Percentiles rank a stretch among this genome's conserved stretches.
Conservation (phyloP, 2,797 vertebrate genomes). For the Mycteria americana region DNA sequence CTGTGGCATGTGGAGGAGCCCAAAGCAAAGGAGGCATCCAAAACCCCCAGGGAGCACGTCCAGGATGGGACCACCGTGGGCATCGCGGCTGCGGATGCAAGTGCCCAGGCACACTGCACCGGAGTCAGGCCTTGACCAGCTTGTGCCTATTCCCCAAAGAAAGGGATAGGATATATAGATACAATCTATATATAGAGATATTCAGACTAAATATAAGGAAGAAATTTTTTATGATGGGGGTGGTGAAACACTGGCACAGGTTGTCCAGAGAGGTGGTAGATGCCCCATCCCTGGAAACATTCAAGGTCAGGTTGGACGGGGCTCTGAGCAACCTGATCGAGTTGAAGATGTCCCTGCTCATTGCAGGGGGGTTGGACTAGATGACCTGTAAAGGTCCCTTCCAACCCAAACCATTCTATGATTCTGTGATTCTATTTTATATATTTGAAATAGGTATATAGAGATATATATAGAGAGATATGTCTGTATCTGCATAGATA, state of each 20-base stretch:
- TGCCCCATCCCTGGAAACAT: not conserved
- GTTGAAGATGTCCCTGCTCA: not conserved
- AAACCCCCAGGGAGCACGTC: not conserved
- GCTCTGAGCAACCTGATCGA: not conserved
- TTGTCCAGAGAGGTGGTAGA: not conserved
- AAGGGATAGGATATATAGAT: not conserved
- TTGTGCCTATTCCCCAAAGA: not conserved
- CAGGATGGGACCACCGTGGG: fast-evolving
- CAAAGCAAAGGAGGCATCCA: not conserved
- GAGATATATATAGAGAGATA: not conserved
- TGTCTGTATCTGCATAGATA: not conserved
- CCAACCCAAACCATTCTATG: not conserved
- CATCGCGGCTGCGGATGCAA: fast-evolving
- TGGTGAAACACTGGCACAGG: not conserved
- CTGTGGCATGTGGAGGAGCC: not conserved
- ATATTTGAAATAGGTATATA: not conserved
- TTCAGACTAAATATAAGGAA: not conserved
- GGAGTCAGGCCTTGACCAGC: not conserved
- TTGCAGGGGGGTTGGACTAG: not conserved
- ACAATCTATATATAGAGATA: not conserved
- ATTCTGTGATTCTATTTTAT: not conserved
- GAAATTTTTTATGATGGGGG: not conserved
- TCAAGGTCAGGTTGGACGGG: not conserved
- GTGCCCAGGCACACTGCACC: not conserved
- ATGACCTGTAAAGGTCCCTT: not conserved